Evolutionary conservation across 2,113 vertebrate species (phyloP), one percentile per base, ranked within the genome.

Genomic region (Apeltes quadracus): DNA sequence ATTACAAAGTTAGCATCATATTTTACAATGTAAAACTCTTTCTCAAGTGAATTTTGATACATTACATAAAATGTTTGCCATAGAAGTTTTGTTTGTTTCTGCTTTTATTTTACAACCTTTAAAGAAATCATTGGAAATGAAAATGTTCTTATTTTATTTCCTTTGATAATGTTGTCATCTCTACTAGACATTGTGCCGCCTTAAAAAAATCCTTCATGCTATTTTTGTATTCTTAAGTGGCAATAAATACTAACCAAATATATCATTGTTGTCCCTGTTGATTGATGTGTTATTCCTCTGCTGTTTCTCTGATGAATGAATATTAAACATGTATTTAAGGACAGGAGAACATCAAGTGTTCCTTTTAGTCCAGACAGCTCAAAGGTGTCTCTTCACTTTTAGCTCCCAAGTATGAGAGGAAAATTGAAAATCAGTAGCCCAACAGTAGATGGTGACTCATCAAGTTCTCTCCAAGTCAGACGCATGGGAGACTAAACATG

Each of bases 211-310:
- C 22, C 23, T 62, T 66, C 76, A 56, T 86, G 78, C 75, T 89
- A 86, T 88, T 91, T 92, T 91, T 92, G 86, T 90, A 87, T 88
- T 58, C 58, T 75, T 71, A 36, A 87, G 80, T 86, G 86, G 84
- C 84, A 92, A 92, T 92, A 92, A 92, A 92, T 75, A 85, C 82
- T 84, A 90, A 79, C 66, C 76, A 29, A 29, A 72, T 59, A 43
- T n/a, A 63, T 72, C 1, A 14, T n/a, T 5, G 43, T 8, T 15
- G 55, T 77, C 25, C 39, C 48, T 61, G 65, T 80, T 50, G n/a
- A n/a, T 20, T 44, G 13, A 23, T 72, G 20, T 3, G 4, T 71
- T 27, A 8, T 8, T 73, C 6, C 11, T 73, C 14, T 15, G 32
- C n/a, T n/a, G 4, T 53, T 13, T 0, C 29, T 39, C 0, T 7